phyloP scores from a whole-genome alignment of 2,113 vertebrate genomes.

The Myotis brandtii region DNA sequence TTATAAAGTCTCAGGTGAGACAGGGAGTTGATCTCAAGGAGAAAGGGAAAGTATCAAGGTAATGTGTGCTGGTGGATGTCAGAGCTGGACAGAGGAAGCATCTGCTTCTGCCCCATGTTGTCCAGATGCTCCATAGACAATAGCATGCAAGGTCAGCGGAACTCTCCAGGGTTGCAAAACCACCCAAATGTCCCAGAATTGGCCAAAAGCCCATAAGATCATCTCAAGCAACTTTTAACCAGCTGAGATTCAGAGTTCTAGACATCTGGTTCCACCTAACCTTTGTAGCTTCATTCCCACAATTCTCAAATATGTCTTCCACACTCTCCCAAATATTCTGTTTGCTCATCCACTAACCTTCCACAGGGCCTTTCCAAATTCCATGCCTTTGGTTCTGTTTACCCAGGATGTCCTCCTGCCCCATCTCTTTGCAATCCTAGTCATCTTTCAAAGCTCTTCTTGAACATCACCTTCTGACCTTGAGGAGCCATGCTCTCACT shows the following conservation, averaged over 20 bases:
- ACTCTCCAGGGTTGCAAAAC: neutral
- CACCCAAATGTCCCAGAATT: neutral
- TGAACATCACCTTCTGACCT: neutral
- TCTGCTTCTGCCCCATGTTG: neutral
- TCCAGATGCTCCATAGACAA: neutral
- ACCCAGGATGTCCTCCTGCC: neutral
- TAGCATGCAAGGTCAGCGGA: neutral
- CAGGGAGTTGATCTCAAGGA: neutral
- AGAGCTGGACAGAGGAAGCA: neutral
- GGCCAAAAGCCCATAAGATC: neutral
- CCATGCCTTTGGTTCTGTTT: neutral
- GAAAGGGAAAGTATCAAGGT: neutral
- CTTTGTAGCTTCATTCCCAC: neutral
- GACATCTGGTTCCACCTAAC: neutral
- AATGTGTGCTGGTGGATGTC: neutral
- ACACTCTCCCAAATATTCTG: neutral
- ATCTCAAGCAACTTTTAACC: neutral
- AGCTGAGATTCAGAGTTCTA: neutral
- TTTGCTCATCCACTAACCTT: neutral
- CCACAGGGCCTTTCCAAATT: neutral
- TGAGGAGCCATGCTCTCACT: neutral
- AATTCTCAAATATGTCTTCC: neutral
- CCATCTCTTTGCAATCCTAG: neutral
- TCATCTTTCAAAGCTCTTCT: neutral
- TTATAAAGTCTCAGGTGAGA: neutral